Percentiles rank a stretch among this genome's conserved stretches.
phyloP scores from a whole-genome alignment of 2,113 vertebrate species.

The Varanus komodoensis region DNA sequence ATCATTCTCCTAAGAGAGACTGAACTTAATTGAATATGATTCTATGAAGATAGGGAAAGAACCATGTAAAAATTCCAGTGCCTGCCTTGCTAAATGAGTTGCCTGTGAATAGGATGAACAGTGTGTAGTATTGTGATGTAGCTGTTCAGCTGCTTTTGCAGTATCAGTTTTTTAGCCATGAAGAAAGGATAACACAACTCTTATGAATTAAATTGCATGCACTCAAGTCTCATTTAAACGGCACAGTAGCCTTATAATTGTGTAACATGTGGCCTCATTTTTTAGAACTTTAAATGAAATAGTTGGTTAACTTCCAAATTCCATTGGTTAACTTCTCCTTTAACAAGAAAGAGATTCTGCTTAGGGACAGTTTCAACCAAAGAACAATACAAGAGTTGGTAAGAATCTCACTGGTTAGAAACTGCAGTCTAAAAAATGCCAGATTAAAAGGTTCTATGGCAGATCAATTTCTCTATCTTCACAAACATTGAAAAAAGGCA shows the following conservation, averaged over 20 bases:
- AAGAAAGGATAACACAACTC: conserved; percentile 66
- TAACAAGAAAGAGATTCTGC: conserved; percentile 47
- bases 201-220: conserved; percentile 74
- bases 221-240: conserved; percentile 62
- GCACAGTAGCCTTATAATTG: conserved; percentile 59
- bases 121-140: conserved; percentile 74
- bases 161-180: conserved; percentile 68
- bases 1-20: conserved; percentile 67
- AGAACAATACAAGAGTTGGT: conserved; percentile 43
- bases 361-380: conserved; percentile 34
- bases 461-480: not conserved
- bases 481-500: not conserved
- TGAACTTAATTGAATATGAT: conserved; percentile 67
- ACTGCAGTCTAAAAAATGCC: conserved; percentile 42
- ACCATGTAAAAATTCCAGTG: conserved; percentile 69
- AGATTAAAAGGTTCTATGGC: conserved; percentile 24
- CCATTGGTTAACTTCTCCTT: conserved; percentile 43
- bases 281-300: conserved; percentile 41
- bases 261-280: conserved; percentile 53
- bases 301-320: conserved; percentile 36
- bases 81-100: conserved; percentile 75
- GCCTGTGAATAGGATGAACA: conserved; percentile 69
- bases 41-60: conserved; percentile 63
- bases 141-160: conserved; percentile 71
- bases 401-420: conserved; percentile 42